A percentile compares a stretch with the other conserved stretches of the same genome.
These are phyloP conservation scores for Deilephila elpenor DNA, from an alignment of 2,888 invertebrate genomes.

Conservation along the genomic window DNA sequence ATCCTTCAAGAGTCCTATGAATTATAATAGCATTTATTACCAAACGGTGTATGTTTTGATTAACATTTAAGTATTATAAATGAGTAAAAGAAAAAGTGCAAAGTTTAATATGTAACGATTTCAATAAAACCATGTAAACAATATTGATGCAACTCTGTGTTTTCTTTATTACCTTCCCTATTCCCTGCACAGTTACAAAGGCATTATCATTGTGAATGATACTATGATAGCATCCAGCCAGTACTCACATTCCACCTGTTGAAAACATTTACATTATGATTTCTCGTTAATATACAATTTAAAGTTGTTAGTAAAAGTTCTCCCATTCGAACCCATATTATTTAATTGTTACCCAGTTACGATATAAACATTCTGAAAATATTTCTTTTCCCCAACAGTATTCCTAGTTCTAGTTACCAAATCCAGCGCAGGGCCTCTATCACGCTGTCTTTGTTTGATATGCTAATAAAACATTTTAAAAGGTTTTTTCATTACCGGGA, in stretches of 20 bases:
- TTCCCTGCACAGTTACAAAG: constrained; percentile 47
- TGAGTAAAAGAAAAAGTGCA: constrained; percentile 80
- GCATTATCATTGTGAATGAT: constrained; percentile 49
- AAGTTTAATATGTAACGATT: constrained; percentile 83
- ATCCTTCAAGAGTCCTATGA: constrained; percentile 71
- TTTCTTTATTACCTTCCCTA: constrained; percentile 54
- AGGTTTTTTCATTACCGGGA: too few species aligned
- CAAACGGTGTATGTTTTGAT: constrained; percentile 82
- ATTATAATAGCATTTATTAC: constrained; percentile 84
- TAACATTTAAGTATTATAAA: constrained; percentile 78
- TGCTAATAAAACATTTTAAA: too few species aligned
- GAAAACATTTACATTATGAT: constrained; percentile 29
- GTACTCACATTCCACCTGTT: constrained; percentile 67
- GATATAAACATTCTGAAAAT: too few species aligned
- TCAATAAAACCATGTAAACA: constrained; percentile 83
- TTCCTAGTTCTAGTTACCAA: too few species aligned
- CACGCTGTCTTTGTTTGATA: too few species aligned
- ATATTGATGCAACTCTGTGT: constrained; percentile 68
- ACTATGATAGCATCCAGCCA: constrained; percentile 61
- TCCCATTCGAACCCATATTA: too few species aligned
- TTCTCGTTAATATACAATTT: constrained; percentile 15
- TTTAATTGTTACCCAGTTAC: too few species aligned
- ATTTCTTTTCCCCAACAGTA: too few species aligned
- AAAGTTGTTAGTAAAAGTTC: too few species aligned
- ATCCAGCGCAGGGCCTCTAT: too few species aligned